Conservation (phyloP, 2,113 vertebrate genomes). For the Callipepla californica region DNA sequence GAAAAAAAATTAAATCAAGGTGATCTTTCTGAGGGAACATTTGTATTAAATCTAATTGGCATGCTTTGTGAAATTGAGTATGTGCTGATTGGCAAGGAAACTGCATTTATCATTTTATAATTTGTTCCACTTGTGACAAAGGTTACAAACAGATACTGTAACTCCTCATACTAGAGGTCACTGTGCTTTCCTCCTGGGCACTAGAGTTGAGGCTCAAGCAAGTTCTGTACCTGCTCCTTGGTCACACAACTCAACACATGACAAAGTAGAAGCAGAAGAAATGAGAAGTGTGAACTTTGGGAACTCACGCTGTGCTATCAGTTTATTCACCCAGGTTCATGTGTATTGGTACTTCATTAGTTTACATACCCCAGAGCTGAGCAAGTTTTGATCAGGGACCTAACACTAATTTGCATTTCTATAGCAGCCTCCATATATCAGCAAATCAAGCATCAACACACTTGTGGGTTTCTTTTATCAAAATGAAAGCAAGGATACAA, state of each 20-base stretch:
- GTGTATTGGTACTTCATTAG: neutral
- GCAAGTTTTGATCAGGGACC: conserved; percentile 7
- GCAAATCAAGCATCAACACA: conserved; percentile 8
- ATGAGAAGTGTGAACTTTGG: neutral
- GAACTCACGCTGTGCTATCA: neutral
- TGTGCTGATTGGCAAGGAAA: neutral
- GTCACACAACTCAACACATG: neutral
- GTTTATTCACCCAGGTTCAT: neutral
- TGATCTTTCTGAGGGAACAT: conserved; percentile 46
- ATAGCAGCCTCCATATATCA: neutral
- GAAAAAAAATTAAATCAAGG: conserved; percentile 61
- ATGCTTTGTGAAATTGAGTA: neutral
- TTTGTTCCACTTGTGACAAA: conserved; percentile 4
- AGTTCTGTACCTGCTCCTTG: neutral
- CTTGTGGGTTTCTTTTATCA: neutral
- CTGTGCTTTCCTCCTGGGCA: neutral
- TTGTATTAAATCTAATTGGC: conserved; percentile 23
- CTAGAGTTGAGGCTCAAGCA: neutral
- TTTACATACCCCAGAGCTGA: neutral
- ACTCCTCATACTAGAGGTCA: neutral
- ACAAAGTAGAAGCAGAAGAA: conserved; percentile 4
- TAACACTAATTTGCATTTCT: neutral
- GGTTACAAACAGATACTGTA: conserved; percentile 30
- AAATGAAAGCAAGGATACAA: neutral
- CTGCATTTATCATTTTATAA: conserved; percentile 25